Evolutionary conservation across 2,888 invertebrate species (phyloP).

Genomic region (Drosophila mulleri): DNA sequence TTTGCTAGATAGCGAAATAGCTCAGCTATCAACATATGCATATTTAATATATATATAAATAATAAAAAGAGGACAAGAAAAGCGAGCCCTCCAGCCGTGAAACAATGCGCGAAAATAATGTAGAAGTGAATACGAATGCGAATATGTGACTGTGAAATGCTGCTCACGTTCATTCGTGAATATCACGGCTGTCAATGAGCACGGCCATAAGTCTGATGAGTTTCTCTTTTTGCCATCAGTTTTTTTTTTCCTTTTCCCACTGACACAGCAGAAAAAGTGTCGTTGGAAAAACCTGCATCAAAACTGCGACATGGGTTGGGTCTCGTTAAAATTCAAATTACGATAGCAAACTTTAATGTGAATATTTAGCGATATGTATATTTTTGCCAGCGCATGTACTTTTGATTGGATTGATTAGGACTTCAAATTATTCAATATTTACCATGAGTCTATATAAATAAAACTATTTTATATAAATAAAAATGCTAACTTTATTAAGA

Average conservation of each 20-base stretch:
- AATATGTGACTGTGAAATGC: slow-evolving; percentile 34
- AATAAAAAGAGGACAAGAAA: background rate
- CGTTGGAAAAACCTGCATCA: slow-evolving; percentile 31
- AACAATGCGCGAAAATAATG: slow-evolving; percentile 38
- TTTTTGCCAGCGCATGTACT: background rate
- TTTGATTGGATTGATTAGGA: background rate
- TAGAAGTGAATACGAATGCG: slow-evolving; percentile 17
- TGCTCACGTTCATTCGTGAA: slow-evolving; percentile 43
- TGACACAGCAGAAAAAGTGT: slow-evolving; percentile 36
- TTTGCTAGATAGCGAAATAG: background rate
- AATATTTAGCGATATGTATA: background rate
- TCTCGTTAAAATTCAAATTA: slow-evolving; percentile 25
- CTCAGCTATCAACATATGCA: slow-evolving; percentile 30
- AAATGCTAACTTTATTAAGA: too few species aligned
- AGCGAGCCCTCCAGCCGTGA: background rate
- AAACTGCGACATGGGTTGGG: slow-evolving; percentile 12
- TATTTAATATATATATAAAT: slow-evolving; percentile 18
- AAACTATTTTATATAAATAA: background rate
- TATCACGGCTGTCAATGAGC: slow-evolving; percentile 48
- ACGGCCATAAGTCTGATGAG: slow-evolving; percentile 55
- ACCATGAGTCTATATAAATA: background rate
- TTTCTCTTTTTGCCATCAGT: slow-evolving; percentile 24
- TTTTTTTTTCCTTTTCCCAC: slow-evolving; percentile 5
- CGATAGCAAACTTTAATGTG: slow-evolving; percentile 17
- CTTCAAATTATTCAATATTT: background rate